These are phyloP conservation scores for Picathartes gymnocephalus DNA, from an alignment of 2,113 vertebrate species.

Conservation along the genomic window DNA sequence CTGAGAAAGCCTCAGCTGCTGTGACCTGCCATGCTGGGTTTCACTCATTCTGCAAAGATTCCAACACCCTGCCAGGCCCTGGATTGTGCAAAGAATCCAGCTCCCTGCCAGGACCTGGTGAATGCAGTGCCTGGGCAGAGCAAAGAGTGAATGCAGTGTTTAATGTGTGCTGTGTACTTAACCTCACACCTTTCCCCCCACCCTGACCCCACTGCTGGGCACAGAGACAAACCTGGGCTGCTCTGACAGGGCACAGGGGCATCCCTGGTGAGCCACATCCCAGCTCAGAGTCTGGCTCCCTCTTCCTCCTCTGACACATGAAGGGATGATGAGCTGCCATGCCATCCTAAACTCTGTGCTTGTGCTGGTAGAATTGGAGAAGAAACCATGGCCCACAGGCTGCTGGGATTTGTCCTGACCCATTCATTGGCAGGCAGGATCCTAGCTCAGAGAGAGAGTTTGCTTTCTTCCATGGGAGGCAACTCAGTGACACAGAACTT, in stretches of 20 bases:
- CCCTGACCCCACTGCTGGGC: not conserved
- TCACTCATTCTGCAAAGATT: not conserved
- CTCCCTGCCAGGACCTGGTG: not conserved
- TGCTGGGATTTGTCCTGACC: not conserved
- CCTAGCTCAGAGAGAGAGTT: not conserved
- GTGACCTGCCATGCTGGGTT: not conserved
- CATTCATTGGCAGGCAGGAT: not conserved
- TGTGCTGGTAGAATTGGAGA: not conserved
- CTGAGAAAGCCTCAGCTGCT: not conserved
- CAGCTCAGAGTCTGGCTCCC: not conserved
- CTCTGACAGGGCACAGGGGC: not conserved
- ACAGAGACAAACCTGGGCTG: not conserved
- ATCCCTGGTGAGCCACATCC: not conserved
- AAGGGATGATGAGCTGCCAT: not conserved
- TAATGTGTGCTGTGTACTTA: not conserved
- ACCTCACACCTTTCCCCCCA: not conserved
- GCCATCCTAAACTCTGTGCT: not conserved
- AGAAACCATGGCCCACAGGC: accelerated
- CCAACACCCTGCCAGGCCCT: not conserved
- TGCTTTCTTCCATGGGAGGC: not conserved
- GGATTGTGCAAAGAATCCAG: not conserved
- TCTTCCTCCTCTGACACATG: not conserved
- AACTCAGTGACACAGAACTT: not conserved
- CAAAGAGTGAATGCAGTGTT: not conserved
- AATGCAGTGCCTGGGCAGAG: not conserved